Evolutionary conservation across 2,888 invertebrate genomes (phyloP), one percentile per base, ranked within the genome.

Genomic region (Desoria tigrina): DNA sequence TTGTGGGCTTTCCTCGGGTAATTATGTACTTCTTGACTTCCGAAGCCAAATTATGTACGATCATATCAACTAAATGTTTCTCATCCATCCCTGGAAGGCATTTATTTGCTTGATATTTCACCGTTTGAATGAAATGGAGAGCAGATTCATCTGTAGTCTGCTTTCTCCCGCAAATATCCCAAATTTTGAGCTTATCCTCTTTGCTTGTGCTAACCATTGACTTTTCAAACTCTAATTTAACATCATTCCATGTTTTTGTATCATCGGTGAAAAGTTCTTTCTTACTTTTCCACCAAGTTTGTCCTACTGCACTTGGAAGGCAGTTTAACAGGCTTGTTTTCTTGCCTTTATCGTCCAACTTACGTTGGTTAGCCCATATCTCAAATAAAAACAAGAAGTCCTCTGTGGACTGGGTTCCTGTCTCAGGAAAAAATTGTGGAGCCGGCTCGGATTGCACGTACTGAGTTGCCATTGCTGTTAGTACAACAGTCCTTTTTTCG

Each of bases 331-430:
- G n/a, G n/a, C n/a, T n/a, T n/a, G n/a, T n/a, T n/a, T n/a, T n/a
- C n/a, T n/a, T n/a, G n/a, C n/a, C n/a, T n/a, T n/a, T n/a, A n/a
- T n/a, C n/a, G n/a, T 49, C 49, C 18, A 49, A 18, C 7, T 21
- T 49, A 7, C 18, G 14, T 18, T 49, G n/a, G 7, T 11, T 21
- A n/a, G 49, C 49, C 49, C 49, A 49, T 18, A 49, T 49, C 18
- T 49, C 49, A 49, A 49, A 49, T n/a, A 49, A 21, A 49, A 49
- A 49, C 49, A 49, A 16, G 21, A 49, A 49, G 18, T 49, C 49
- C 7, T 16, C 49, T 49, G 49, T 18, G 7, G 49, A 49, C 18
- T 49, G 49, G 7, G 7, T 49, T n/a, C 49, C 49, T 49, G 18
- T 18, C 49, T 49, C 49, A 11, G 49, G 49, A 21, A 49, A 49